Evolutionary conservation across 2,797 vertebrate species (phyloP), one percentile per base, ranked within the genome.

Genomic region (Rhinophrynus dorsalis): DNA sequence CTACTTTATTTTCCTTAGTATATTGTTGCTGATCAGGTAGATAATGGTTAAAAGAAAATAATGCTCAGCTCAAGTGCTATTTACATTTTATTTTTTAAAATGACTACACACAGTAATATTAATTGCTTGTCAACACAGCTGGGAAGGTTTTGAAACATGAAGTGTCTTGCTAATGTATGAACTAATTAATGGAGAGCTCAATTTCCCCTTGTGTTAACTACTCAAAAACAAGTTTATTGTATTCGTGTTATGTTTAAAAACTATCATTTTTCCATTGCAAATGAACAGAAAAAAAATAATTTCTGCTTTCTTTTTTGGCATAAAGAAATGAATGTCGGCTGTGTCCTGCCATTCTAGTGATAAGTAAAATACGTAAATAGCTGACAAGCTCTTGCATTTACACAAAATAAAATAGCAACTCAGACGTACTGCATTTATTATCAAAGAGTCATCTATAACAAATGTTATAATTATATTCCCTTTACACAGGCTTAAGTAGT

Each of bases 101-200:
- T 52, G 33, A 44, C 37, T 44, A 45, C 45, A 73, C 44, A 54
- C 69, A 66, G 69, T 59, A 73, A 66, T 73, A 73, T 73, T 73
- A 73, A 73, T 73, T 73, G 61, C 69, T 66, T 73, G 69, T 73
- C 69, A 73, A 59, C 69, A 73, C 69, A 73, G 69, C 69, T 66
- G 69, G 69, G 52, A 58, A 73, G 61, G 69, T 58, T 73, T 52
- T 59, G 54, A 51, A 66, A 73, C 69, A 60, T 52, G 54, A 66
- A 66, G 62, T 27, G 5, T 54, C 61, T 66, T 26, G 38, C 62
- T 73, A 66, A 73, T 66, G 69, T 62, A 73, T 32, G 24, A 59
- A 66, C 69, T 73, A 73, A 73, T 73, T 73, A 73, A 73, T 66
- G 54, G 69, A 66, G 69, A 66, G 44, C 44, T 59, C 68, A 52